Conservation (phyloP, 2,797 vertebrate genomes). For the Arnoldichthys spilopterus region DNA sequence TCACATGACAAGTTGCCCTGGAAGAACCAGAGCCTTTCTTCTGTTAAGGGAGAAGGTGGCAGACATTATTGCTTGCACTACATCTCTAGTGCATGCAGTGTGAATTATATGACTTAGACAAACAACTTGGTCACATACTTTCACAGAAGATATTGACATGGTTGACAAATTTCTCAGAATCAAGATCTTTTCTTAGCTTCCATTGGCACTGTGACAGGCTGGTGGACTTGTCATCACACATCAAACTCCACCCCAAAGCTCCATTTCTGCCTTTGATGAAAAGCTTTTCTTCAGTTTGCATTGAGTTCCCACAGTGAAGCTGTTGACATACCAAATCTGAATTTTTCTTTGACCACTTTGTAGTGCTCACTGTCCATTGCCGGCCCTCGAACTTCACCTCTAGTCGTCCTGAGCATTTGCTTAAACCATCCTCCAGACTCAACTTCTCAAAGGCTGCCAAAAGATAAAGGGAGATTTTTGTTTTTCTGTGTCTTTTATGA, state of each 20-base stretch:
- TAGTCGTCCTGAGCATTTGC: slow-evolving; percentile 51
- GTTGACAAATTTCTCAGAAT: not conserved
- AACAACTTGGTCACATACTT: not conserved
- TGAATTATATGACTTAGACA: not conserved
- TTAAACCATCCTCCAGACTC: slow-evolving; percentile 43
- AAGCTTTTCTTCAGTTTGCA: rapidly evolving
- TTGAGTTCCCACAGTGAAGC: not conserved
- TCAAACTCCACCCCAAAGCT: not conserved
- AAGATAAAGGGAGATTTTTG: not conserved
- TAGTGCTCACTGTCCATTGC: not conserved
- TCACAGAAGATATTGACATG: slow-evolving; percentile 8
- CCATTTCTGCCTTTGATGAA: not conserved
- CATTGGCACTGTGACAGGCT: not conserved
- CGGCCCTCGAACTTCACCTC: slow-evolving; percentile 30
- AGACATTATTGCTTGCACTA: not conserved
- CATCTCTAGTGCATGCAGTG: not conserved
- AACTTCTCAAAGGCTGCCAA: slow-evolving; percentile 40
- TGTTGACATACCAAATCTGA: slow-evolving; percentile 43
- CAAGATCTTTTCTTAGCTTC: too few relatives aligned
- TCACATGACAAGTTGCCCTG: slow-evolving; percentile 42
- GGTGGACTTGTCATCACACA: not conserved
- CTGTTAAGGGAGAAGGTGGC: slow-evolving; percentile 26
- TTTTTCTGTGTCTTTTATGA: too few relatives aligned
- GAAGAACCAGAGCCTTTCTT: slow-evolving; percentile 45
- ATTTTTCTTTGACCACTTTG: rapidly evolving